Conservation (phyloP, 2,113 vertebrate species). For the Origma solitaria region DNA sequence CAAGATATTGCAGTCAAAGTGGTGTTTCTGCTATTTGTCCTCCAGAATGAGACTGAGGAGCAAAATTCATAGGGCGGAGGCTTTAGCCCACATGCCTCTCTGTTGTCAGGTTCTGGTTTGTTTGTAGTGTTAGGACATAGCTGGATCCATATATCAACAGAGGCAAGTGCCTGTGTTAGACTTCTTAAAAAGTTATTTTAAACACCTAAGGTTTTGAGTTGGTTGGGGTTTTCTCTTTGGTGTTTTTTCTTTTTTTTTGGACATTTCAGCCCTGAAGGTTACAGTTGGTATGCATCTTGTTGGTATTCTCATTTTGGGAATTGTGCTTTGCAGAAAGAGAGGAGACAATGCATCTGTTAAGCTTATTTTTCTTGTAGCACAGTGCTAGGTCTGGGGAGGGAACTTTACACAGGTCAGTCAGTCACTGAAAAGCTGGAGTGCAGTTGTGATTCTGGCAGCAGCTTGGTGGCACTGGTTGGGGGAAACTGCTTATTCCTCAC, state of each 20-base stretch:
- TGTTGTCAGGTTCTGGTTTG: not conserved
- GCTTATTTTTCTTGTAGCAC: not conserved
- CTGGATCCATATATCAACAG: not conserved
- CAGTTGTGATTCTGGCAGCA: not conserved
- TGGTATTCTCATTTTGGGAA: not conserved
- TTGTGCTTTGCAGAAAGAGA: not conserved
- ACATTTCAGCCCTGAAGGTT: not conserved
- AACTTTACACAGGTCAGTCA: not conserved
- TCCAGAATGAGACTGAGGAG: not conserved
- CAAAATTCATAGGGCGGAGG: not conserved
- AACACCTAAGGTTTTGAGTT: not conserved
- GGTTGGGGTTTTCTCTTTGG: not conserved
- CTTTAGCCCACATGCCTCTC: fast-evolving
- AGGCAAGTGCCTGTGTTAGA: not conserved
- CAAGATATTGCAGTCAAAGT: not conserved
- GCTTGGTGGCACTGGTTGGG: not conserved
- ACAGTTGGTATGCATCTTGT: not conserved
- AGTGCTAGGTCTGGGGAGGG: not conserved
- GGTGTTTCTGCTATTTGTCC: not conserved
- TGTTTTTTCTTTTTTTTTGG: not conserved
- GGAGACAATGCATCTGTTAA: not conserved
- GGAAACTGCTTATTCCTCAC: not conserved
- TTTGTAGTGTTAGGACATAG: not conserved
- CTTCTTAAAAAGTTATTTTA: not conserved
- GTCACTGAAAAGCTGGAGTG: not conserved